Base-by-base conservation (phyloP, 2,888 invertebrate genomes). In the Brachycybe producta region DNA sequence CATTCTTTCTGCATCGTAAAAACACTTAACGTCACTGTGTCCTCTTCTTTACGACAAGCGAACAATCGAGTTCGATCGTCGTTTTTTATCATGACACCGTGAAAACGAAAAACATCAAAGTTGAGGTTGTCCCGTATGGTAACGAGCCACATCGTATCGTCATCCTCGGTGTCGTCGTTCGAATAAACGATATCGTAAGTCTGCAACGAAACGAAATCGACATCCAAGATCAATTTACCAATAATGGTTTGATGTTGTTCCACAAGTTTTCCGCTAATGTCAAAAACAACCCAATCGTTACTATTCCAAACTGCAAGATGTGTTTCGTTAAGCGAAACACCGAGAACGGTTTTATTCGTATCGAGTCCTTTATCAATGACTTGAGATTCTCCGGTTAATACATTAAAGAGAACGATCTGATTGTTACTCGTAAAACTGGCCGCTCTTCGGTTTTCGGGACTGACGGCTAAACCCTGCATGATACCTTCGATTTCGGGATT, bases 391-490 rank as follows among this genome's bases (percentile, higher is more conserved):
- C 92, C 94, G 2, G 94, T 92, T 51, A 94, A 73, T 73, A 91
- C 86, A 62, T 92, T 91, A 19, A 94, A 73, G 2, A 95, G 73
- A 56, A 94, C 82, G 0, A 85, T 84, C 69, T 94, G 91, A 68
- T 91, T 87, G 65, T 94, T 94, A 64, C 94, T 97, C 5, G 95
- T 95, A 61, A 82, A 90, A 0, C 94, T 90, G 4, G 91, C 86
- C 0, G 91, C 92, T 76, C 86, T 92, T 66, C 92, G 86, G 65
- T 97, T 95, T 65, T 95, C 92, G 0, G 87, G 85, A 55, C 92
- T 92, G 4, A 98, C 70, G 17, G 85, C 84, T 56, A 98, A 68
- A 59, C 85, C 84, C 67, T 91, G 90, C 86, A 95, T 90, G 58
- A 97, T 94, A 15, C 97, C 95, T 63, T 91, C 91, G 19, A 95